These are phyloP conservation scores for Nesoenas mayeri DNA, from an alignment of 2,113 vertebrate species.

Conservation along the genomic window DNA sequence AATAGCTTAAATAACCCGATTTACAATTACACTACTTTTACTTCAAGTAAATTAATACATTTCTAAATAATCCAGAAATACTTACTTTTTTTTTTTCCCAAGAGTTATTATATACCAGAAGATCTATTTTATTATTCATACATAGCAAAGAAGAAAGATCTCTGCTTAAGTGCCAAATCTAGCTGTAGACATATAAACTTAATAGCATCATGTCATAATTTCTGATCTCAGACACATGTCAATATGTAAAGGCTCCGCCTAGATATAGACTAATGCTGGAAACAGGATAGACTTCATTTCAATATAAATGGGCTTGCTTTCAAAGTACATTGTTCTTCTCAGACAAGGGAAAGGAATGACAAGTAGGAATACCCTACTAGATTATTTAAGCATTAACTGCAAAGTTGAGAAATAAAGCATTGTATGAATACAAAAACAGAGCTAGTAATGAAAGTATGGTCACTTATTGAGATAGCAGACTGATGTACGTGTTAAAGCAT, in stretches of 20 bases:
- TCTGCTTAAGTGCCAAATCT: background rate
- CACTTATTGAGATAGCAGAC: background rate
- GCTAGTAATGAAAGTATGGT: background rate
- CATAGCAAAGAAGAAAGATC: background rate
- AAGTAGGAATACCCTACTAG: background rate
- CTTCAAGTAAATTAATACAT: background rate
- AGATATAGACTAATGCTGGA: background rate
- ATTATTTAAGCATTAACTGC: background rate
- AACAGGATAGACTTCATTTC: background rate
- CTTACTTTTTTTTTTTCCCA: background rate
- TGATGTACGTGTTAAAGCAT: background rate
- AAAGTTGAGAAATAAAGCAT: background rate
- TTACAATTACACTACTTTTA: background rate
- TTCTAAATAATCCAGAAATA: background rate
- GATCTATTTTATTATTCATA: background rate
- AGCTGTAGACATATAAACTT: background rate
- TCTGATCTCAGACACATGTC: background rate
- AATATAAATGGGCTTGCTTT: background rate
- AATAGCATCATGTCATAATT: background rate
- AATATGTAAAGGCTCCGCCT: background rate
- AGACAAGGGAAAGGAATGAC: background rate
- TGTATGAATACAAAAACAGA: background rate
- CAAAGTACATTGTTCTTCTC: background rate
- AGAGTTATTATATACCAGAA: background rate
- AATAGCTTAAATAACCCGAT: background rate